A percentile compares a stretch with the other conserved stretches of the same genome.
Evolutionary conservation across 2,888 invertebrate genomes (phyloP).

Genomic region (Meteorus cinctellus): DNA sequence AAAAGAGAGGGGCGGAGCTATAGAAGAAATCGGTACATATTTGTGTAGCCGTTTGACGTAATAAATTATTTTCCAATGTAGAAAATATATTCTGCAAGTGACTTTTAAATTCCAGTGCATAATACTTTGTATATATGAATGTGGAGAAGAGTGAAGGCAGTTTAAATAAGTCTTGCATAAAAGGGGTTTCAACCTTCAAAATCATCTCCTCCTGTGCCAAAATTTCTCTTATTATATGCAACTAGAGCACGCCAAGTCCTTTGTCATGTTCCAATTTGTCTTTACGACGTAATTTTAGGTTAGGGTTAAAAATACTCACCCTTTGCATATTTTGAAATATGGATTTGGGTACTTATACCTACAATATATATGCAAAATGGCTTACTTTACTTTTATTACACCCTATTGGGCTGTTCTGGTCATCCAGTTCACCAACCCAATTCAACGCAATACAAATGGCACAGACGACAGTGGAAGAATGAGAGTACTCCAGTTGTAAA

Average conservation of each 20-base stretch:
- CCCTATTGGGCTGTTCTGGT: conserved; percentile 11
- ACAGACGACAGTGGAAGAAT: conserved; percentile 34
- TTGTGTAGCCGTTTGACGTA: conserved; percentile 58
- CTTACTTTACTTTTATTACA: conserved; percentile 17
- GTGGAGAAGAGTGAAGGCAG: conserved; percentile 51
- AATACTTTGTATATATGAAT: conserved; percentile 25
- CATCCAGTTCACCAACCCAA: conserved; percentile 34
- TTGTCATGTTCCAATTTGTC: conserved; percentile 56
- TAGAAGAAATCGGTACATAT: conserved; percentile 54
- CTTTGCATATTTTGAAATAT: conserved; percentile 62
- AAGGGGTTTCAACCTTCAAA: conserved; percentile 63
- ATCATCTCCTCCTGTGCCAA: conserved; percentile 19
- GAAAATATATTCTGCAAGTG: neutral
- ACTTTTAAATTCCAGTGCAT: neutral
- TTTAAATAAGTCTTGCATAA: conserved; percentile 51
- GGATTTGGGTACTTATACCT: conserved; percentile 46
- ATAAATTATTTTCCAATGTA: conserved; percentile 62
- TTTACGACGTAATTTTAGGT: conserved; percentile 67
- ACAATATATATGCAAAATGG: neutral
- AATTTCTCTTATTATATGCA: conserved; percentile 65
- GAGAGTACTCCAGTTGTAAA: conserved; percentile 69
- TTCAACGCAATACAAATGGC: conserved; percentile 56
- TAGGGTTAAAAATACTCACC: conserved; percentile 69
- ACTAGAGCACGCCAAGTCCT: conserved; percentile 62
- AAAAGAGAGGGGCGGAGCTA: conserved; percentile 47